These are phyloP conservation scores for Hyalella azteca DNA, from an alignment of 2,888 invertebrate genomes.

Conservation along the genomic window DNA sequence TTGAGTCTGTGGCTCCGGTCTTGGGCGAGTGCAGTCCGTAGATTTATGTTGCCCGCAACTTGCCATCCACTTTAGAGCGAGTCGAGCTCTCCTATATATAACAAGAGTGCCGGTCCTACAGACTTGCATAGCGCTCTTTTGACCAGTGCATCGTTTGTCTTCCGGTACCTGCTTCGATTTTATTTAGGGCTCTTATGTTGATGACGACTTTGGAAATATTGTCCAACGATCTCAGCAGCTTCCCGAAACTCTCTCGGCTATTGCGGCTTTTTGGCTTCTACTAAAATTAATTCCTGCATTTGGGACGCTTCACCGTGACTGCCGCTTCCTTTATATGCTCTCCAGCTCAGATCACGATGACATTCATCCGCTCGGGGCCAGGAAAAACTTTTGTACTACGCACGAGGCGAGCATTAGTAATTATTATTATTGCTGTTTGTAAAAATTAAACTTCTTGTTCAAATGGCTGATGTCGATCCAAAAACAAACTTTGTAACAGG, in stretches of 20 bases:
- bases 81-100: background rate
- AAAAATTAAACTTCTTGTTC: too few species aligned
- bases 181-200: background rate
- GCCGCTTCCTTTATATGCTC: too few species aligned
- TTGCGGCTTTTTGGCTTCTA: background rate
- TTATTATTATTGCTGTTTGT: too few species aligned
- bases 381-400: too few species aligned
- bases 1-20: background rate
- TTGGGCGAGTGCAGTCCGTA: background rate
- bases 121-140: too few species aligned
- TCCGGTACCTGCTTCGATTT: background rate
- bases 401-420: too few species aligned
- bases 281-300: conserved; percentile 1
- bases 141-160: conserved; percentile 18
- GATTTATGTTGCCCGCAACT: background rate
- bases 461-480: too few species aligned
- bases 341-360: too few species aligned
- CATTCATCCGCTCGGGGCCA: too few species aligned
- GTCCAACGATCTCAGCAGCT: background rate
- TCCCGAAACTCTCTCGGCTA: background rate
- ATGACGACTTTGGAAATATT: background rate
- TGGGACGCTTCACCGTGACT: too few species aligned
- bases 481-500: too few species aligned
- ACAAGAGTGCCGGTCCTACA: background rate
- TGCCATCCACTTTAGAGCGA: background rate